Base-by-base conservation (phyloP, 2,888 invertebrate species). In the Eupsilia transversa region DNA sequence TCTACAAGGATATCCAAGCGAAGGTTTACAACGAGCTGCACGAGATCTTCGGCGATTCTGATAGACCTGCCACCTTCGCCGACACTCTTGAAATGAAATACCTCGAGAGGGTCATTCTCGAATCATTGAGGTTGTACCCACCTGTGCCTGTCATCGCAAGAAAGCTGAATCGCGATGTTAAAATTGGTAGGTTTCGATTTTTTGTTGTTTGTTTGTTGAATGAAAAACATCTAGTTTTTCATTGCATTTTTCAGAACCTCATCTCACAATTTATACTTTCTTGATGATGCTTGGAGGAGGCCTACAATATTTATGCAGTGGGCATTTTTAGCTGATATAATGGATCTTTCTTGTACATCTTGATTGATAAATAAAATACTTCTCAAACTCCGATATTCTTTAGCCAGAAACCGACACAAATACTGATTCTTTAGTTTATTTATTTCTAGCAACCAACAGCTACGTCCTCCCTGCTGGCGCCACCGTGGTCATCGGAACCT, bases 21-120 rank as follows among this genome's bases (percentile, higher is more conserved):
- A 97, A 96, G 87, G 98, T 98, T 0, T 97, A 97, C 87, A 97
- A 98, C 77, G 98, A 98, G 89, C 92, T 98, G 46, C 97, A 98
- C 79, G 97, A 97, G 30, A 98, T 98, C 84, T 98, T 98, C 87
- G 98, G 98, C 0, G 97, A 98, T 88, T 97, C 98, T 3, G 97
- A 98, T 90, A 96, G 98, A 56, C 97, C 97, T 4, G 97, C 97
- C 64, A 98, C 98, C 17, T 98, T 98, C 91, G 97, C 97, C 65
- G 98, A 98, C 84, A 98, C 98, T n/a, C 94, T 98, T 73, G 97
- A 97, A 86, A 98, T 98, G 98, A 98, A 98, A 87, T 98, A 98
- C 87, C 94, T 98, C 71, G 98, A 98, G 90, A 96, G 98, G 74
- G 98, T 98, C 57, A 97, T 98, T 63, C 97, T 98, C 92, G 98